These are phyloP conservation scores for Bubo scandiacus DNA, from an alignment of 2,113 vertebrate genomes.

Conservation along the genomic window DNA sequence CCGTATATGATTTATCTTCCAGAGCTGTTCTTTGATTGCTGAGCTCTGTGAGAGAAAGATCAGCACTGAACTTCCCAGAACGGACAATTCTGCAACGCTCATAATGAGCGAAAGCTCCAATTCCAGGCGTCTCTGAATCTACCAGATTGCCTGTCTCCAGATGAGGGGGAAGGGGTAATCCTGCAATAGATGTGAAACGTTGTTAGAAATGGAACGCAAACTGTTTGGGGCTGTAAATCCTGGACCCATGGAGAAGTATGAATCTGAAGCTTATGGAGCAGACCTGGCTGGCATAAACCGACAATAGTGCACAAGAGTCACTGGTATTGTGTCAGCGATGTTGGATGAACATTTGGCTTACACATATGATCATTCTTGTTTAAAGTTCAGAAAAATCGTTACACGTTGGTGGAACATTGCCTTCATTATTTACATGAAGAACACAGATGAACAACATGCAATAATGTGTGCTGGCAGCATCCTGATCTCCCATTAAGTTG, in stretches of 20 bases:
- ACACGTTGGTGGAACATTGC: not conserved
- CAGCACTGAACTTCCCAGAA: not conserved
- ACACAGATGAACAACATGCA: not conserved
- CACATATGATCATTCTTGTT: not conserved
- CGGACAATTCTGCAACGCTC: not conserved
- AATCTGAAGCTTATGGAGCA: not conserved
- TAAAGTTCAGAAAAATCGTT: not conserved
- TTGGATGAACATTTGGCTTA: not conserved
- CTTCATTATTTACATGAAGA: not conserved
- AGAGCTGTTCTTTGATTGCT: slow-evolving; percentile 17
- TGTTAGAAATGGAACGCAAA: not conserved
- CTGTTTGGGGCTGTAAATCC: not conserved
- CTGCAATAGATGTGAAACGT: not conserved
- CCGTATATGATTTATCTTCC: not conserved
- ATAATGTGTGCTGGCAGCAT: not conserved
- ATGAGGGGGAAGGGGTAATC: not conserved
- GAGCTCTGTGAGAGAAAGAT: not conserved
- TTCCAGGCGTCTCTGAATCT: not conserved
- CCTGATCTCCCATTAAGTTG: not conserved
- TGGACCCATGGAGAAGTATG: not conserved
- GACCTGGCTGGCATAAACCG: not conserved
- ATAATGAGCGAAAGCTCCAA: not conserved
- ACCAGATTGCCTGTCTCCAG: not conserved
- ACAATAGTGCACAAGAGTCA: not conserved
- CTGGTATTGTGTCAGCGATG: not conserved